Percentiles rank a stretch among this genome's conserved stretches.
phyloP scores from a whole-genome alignment of 2,797 vertebrate genomes.

The Pseudomugil tenellus region DNA sequence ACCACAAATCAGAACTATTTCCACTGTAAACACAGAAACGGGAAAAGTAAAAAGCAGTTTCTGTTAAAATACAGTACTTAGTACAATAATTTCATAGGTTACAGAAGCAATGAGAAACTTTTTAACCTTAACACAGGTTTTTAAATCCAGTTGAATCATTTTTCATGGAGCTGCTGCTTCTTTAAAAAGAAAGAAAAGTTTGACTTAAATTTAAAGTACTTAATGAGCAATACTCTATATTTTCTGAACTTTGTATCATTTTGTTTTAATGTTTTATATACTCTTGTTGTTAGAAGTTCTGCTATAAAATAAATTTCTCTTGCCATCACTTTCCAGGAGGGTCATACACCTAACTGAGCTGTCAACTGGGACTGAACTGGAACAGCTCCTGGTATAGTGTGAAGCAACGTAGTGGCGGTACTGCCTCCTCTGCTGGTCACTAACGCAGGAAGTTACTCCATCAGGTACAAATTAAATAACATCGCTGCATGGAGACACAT shows the following conservation, averaged over 20 bases:
- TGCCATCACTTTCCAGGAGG: conserved; percentile 7
- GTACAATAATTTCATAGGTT: too few relatives aligned
- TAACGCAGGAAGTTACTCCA: not conserved
- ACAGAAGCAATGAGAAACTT: too few relatives aligned
- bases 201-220: not conserved
- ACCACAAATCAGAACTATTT: too few relatives aligned
- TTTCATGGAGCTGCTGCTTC: not conserved
- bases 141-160: not conserved
- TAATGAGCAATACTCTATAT: not conserved
- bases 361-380: conserved; percentile 10
- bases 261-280: not conserved
- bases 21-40: too few relatives aligned
- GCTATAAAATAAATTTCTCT: not conserved
- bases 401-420: conserved; percentile 10
- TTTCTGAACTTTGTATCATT: not conserved
- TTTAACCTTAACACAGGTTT: too few relatives aligned
- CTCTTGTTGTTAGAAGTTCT: too few relatives aligned
- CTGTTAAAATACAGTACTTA: too few relatives aligned
- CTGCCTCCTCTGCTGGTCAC: not conserved
- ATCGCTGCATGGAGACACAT: not conserved
- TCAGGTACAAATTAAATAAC: too few relatives aligned
- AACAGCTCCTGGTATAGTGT: conserved; percentile 11
- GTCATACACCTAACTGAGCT: conserved; percentile 4
- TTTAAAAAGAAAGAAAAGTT: too few relatives aligned
- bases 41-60: too few relatives aligned